Evolutionary conservation across 2,113 vertebrate species (phyloP).

Genomic region (Cottus gobio): DNA sequence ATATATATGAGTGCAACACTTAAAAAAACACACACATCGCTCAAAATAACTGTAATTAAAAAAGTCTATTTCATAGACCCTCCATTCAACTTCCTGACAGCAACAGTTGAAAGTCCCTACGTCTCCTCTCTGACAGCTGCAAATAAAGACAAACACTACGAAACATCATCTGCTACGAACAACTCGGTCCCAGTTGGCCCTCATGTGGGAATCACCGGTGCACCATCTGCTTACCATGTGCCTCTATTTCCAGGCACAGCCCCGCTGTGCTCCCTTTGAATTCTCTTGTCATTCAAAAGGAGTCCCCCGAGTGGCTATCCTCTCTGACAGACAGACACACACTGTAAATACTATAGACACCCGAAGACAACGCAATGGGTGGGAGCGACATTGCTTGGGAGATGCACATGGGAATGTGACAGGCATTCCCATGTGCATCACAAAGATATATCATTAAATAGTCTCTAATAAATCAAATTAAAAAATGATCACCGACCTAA

Average conservation of each 20-base stretch:
- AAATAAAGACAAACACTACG: slow-evolving; percentile 47
- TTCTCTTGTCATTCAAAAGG: slow-evolving; percentile 72
- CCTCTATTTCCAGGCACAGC: slow-evolving; percentile 56
- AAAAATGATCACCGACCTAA: not conserved
- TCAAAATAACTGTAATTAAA: slow-evolving; percentile 8
- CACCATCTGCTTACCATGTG: slow-evolving; percentile 75
- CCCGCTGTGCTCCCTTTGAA: slow-evolving; percentile 60
- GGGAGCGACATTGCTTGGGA: slow-evolving; percentile 22
- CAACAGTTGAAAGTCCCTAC: slow-evolving; percentile 5
- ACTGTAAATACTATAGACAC: slow-evolving; percentile 60
- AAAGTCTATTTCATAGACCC: not conserved
- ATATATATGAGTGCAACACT: not conserved
- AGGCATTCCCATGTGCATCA: slow-evolving; percentile 24
- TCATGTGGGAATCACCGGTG: slow-evolving; percentile 54
- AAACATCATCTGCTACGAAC: slow-evolving; percentile 49
- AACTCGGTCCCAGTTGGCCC: slow-evolving; percentile 54
- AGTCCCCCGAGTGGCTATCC: slow-evolving; percentile 48
- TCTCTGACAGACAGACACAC: slow-evolving; percentile 37
- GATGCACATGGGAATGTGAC: slow-evolving; percentile 41
- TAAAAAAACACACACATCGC: not conserved
- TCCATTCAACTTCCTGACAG: slow-evolving; percentile 3
- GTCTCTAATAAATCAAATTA: not conserved
- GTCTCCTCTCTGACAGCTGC: slow-evolving; percentile 14
- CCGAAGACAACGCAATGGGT: slow-evolving; percentile 51
- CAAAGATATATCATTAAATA: not conserved